A percentile compares a stretch with the other conserved stretches of the same genome.
Evolutionary conservation across 2,888 invertebrate genomes (phyloP).

Genomic region (Netelia virgata): DNA sequence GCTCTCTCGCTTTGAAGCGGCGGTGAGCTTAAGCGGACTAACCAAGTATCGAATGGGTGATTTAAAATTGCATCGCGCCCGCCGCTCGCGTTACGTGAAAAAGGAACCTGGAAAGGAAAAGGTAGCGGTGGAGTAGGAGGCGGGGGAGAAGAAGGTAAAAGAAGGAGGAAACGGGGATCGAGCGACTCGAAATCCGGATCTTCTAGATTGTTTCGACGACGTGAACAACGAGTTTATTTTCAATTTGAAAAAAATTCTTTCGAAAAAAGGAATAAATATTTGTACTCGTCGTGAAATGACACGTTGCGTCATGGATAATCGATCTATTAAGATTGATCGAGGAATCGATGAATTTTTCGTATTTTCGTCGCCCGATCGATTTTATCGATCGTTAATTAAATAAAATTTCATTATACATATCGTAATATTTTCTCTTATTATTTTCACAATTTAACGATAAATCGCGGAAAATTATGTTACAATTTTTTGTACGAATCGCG

Average conservation of each 20-base stretch:
- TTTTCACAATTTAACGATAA: background rate
- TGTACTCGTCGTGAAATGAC: no score
- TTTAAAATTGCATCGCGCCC: constrained; percentile 14
- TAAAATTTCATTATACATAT: background rate
- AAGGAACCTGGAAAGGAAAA: background rate
- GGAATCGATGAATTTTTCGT: no score
- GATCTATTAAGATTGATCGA: no score
- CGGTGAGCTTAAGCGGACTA: background rate
- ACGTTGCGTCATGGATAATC: no score
- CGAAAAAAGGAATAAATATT: background rate
- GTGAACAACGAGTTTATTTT: constrained; percentile 3
- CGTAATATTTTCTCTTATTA: background rate
- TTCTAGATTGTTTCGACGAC: constrained; percentile 9
- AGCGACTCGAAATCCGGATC: constrained; percentile 50
- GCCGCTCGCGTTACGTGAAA: constrained; percentile 2
- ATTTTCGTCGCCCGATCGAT: no score
- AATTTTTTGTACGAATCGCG: background rate
- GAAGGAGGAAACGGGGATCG: constrained; percentile 5
- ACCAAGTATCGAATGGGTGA: constrained; percentile 15
- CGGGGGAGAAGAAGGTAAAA: constrained; percentile 11
- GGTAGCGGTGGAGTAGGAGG: background rate
- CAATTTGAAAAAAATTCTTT: background rate
- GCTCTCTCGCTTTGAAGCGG: background rate
- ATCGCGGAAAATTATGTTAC: background rate
- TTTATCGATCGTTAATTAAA: no score